These are phyloP conservation scores for Aulostomus chinensis DNA, from an alignment of 2,797 vertebrate genomes.

Conservation along the genomic window DNA sequence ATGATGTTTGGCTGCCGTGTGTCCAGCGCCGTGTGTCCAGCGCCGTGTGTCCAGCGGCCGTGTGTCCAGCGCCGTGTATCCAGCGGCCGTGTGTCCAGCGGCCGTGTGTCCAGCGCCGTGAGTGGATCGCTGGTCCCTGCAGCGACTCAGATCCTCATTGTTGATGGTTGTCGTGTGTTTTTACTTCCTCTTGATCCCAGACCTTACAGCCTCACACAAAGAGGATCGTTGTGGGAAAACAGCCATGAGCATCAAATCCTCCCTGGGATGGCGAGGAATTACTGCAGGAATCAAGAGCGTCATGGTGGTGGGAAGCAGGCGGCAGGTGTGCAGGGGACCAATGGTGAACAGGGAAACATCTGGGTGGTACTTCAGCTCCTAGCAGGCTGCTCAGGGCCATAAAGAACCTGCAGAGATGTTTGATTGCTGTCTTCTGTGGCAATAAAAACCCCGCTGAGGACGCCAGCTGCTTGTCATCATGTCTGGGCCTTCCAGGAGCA, in stretches of 20 bases:
- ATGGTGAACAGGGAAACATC: background rate
- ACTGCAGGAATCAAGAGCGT: slow-evolving; percentile 11
- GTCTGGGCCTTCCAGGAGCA: slow-evolving; percentile 2
- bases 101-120: no score
- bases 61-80: no score
- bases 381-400: slow-evolving; percentile 24
- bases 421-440: no score
- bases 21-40: no score
- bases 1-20: no score
- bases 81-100: no score
- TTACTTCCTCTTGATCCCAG: slow-evolving; percentile 1
- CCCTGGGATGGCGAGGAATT: slow-evolving; percentile 26
- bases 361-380: slow-evolving; percentile 20
- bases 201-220: no score
- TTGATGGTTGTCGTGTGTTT: background rate
- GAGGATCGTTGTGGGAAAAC: slow-evolving; percentile 15
- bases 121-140: no score
- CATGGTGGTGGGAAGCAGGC: background rate
- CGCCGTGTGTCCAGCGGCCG: no score
- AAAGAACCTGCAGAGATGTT: slow-evolving; percentile 48
- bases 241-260: slow-evolving; percentile 18
- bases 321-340: background rate
- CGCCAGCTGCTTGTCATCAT: no score
- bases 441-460: no score
- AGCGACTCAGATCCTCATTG: no score